Percentiles rank a stretch among this genome's conserved stretches.
phyloP scores from a whole-genome alignment of 2,113 vertebrate species.

The Synchiropus splendidus region DNA sequence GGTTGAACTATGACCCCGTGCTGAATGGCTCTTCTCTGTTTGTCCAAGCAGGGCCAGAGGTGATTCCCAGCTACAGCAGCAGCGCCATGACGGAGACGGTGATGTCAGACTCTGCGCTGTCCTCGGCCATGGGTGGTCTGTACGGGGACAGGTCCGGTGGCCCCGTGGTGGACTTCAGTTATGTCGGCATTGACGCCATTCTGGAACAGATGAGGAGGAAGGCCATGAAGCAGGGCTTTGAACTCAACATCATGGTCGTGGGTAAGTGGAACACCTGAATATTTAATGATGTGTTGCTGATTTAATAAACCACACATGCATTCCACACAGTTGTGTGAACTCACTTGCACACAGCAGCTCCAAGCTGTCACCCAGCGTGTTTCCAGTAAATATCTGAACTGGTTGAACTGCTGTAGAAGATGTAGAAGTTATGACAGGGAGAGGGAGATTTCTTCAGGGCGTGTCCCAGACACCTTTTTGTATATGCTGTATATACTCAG shows the following conservation, averaged over 20 bases:
- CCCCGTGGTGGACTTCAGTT: constrained; percentile 79
- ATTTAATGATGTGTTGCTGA: too few species aligned
- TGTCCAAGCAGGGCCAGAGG: constrained; percentile 54
- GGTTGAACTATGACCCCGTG: constrained; percentile 2
- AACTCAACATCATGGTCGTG: constrained; percentile 91
- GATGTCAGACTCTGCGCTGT: constrained; percentile 40
- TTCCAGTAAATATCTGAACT: too few species aligned
- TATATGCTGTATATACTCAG: too few species aligned
- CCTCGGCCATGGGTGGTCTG: constrained; percentile 51
- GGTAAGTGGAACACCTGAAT: constrained; percentile 53
- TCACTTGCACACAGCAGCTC: too few species aligned
- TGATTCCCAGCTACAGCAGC: constrained; percentile 57
- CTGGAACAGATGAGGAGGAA: constrained; percentile 97
- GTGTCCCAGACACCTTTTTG: too few species aligned
- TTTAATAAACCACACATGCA: too few species aligned
- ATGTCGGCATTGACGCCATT: constrained; percentile 95
- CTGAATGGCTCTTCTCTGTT: constrained; percentile 1
- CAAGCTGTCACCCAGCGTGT: too few species aligned
- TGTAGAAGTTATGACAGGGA: too few species aligned
- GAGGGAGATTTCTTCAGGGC: too few species aligned
- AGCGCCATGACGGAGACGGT: constrained; percentile 78
- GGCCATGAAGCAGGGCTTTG: constrained; percentile 98
- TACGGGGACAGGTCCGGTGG: constrained; percentile 60
- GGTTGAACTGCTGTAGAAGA: too few species aligned
- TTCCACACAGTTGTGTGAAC: too few species aligned